A percentile compares a stretch with the other conserved stretches of the same genome.
Evolutionary conservation across 1,140 invertebrate species (phyloP).

Genomic region (Bombyx mori): DNA sequence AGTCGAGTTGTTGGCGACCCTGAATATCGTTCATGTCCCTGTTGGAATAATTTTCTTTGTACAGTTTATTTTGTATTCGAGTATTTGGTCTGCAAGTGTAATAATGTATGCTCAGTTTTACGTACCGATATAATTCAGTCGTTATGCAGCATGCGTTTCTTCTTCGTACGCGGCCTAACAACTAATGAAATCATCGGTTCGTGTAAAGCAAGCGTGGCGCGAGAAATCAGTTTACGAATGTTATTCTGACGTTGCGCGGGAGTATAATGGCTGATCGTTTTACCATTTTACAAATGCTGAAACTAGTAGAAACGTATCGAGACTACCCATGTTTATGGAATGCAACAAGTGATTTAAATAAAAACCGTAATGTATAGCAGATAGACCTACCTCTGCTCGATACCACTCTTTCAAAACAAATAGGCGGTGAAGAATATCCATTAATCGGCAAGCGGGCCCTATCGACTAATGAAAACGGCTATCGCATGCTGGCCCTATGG

Average conservation of each 20-base stretch:
- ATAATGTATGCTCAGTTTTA: too few relatives aligned
- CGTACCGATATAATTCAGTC: background rate
- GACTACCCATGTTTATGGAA: slow-evolving; percentile 1
- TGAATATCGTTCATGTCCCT: too few relatives aligned
- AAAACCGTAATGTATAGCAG: background rate
- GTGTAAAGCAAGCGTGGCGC: background rate
- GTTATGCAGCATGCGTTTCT: background rate
- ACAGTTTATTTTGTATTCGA: too few relatives aligned
- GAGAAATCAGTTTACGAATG: background rate
- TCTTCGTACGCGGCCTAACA: background rate
- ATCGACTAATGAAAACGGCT: too few relatives aligned
- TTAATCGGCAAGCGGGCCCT: too few relatives aligned
- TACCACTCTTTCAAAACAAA: too few relatives aligned
- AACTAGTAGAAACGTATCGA: background rate
- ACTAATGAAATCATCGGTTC: background rate
- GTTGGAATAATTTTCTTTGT: too few relatives aligned
- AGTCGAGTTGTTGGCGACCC: too few relatives aligned
- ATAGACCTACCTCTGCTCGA: background rate
- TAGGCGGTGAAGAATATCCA: too few relatives aligned
- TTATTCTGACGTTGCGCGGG: background rate
- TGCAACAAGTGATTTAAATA: background rate
- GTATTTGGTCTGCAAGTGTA: too few relatives aligned
- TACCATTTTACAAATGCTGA: background rate
- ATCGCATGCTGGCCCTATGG: too few relatives aligned
- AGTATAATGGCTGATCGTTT: background rate